Evolutionary conservation across 2,113 vertebrate species (phyloP).

Genomic region (Hippoglossus stenolepis): DNA sequence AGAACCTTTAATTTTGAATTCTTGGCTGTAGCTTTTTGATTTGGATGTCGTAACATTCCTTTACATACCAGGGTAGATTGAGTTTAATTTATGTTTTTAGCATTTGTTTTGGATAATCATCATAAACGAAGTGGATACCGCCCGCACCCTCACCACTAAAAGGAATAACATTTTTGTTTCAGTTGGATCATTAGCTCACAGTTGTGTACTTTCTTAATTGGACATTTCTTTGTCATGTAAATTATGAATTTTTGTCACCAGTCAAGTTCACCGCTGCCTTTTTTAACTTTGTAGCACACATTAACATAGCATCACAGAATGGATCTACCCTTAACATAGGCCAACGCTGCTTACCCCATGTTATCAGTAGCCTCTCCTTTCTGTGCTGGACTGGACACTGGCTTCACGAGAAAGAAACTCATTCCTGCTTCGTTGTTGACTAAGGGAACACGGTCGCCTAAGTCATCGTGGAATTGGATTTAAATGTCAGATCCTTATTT

Average conservation of each 20-base stretch:
- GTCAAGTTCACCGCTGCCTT: too few relatives aligned
- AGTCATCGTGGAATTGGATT: neutral
- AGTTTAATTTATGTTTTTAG: too few relatives aligned
- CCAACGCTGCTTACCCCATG: neutral
- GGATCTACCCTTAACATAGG: neutral
- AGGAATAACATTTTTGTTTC: too few relatives aligned
- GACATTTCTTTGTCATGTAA: neutral
- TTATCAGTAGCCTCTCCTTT: constrained; percentile 10
- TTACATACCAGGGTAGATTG: too few relatives aligned
- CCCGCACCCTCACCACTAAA: too few relatives aligned
- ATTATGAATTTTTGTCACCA: neutral
- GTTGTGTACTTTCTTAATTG: too few relatives aligned
- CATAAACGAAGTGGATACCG: too few relatives aligned
- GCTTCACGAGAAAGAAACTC: neutral
- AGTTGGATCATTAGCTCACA: too few relatives aligned
- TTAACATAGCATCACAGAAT: neutral
- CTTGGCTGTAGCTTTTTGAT: neutral
- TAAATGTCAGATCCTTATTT: neutral
- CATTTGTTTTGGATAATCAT: too few relatives aligned
- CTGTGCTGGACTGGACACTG: neutral
- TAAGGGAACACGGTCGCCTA: neutral
- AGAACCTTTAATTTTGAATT: neutral
- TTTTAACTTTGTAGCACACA: neutral
- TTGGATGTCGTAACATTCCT: neutral
- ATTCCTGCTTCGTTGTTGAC: neutral